Evolutionary conservation across 2,113 vertebrate genomes (phyloP).

Genomic region (Rhinolophus ferrumequinum): DNA sequence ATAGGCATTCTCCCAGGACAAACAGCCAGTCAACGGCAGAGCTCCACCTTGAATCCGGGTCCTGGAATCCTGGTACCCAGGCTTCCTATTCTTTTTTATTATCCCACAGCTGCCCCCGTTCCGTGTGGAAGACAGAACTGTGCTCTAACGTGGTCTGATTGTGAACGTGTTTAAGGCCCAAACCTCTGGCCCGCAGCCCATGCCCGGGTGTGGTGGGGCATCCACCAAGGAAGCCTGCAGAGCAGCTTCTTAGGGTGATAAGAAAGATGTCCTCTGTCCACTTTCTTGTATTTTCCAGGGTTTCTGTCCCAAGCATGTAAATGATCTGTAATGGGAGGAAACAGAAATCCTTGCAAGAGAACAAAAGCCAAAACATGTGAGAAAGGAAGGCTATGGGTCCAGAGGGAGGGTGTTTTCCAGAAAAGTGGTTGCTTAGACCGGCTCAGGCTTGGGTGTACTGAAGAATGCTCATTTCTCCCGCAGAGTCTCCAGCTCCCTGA

Average conservation of each 20-base stretch:
- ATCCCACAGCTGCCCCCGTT: no score
- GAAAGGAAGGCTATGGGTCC: background rate
- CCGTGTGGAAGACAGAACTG: accelerated
- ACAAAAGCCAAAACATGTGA: background rate
- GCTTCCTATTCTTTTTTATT: background rate
- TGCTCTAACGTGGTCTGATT: background rate
- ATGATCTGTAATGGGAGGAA: background rate
- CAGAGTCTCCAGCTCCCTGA: background rate
- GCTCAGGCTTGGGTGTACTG: accelerated
- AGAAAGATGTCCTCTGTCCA: background rate
- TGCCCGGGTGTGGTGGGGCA: accelerated
- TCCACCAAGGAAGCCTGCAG: accelerated
- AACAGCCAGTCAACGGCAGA: background rate
- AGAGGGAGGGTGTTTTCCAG: background rate
- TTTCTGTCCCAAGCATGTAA: background rate
- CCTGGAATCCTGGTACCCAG: background rate
- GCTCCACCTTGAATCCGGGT: background rate
- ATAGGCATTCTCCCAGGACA: background rate
- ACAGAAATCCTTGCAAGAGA: background rate
- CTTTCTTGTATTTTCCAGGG: background rate
- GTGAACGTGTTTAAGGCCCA: background rate
- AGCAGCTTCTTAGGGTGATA: background rate
- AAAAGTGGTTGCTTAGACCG: accelerated
- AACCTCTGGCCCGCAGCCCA: accelerated
- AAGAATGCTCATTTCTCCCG: background rate